Evolutionary conservation across 2,113 vertebrate genomes (phyloP).

Genomic region (Vireo altiloquus): DNA sequence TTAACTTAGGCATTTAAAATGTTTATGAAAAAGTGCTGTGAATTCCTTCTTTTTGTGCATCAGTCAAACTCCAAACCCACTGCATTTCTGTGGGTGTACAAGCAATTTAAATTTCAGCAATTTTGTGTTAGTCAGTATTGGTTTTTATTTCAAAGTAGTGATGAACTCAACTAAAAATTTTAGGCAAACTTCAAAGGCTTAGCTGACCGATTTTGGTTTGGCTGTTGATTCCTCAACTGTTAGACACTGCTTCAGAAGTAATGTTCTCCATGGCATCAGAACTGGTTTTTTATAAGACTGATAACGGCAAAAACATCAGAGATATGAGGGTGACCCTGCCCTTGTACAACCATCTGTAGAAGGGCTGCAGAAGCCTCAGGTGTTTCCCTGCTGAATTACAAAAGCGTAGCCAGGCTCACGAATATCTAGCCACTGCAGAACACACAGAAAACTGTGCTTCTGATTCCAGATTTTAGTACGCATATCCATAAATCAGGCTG

Average conservation of each 20-base stretch:
- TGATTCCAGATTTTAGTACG: not conserved
- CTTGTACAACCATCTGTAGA: not conserved
- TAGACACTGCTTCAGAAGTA: not conserved
- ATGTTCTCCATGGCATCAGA: not conserved
- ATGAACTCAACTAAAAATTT: not conserved
- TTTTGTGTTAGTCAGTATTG: conserved; percentile 31
- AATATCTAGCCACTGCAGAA: not conserved
- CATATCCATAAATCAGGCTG: not conserved
- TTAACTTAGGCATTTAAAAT: conserved; percentile 49
- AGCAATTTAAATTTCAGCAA: conserved; percentile 47
- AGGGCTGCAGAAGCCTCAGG: not conserved
- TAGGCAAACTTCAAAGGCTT: conserved; percentile 5
- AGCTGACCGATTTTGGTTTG: not conserved
- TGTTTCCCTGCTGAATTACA: not conserved
- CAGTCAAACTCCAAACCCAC: conserved; percentile 42
- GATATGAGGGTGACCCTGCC: not conserved
- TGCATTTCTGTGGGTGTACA: conserved; percentile 53
- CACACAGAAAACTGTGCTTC: not conserved
- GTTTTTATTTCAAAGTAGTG: not conserved
- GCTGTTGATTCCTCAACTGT: not conserved
- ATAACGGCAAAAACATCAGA: not conserved
- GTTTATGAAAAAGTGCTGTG: conserved; percentile 23
- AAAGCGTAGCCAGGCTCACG: not conserved
- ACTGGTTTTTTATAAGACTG: not conserved
- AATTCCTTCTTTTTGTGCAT: conserved; percentile 48